A percentile compares a stretch with the other conserved stretches of the same genome.
Conservation (phyloP, 2,113 vertebrate species). For the Malurus alboscapulatus region DNA sequence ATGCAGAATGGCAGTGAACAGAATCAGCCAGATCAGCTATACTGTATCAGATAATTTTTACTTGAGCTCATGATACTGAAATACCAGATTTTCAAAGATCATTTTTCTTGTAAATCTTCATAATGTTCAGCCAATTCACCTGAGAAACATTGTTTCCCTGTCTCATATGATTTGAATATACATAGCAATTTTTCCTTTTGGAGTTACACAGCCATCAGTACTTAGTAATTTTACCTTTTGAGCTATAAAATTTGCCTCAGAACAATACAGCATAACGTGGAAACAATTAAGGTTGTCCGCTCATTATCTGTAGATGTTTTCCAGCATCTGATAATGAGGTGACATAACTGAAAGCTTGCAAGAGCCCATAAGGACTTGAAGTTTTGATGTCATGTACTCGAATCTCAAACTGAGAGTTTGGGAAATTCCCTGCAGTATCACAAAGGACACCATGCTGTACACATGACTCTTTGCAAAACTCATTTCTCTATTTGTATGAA, state of each 20-base stretch:
- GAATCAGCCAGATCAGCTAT: background rate
- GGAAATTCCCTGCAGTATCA: background rate
- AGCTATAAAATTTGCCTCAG: background rate
- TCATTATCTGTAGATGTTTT: background rate
- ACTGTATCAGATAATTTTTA: background rate
- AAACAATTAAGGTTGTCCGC: background rate
- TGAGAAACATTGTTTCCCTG: background rate
- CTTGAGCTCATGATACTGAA: background rate
- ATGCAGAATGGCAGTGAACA: background rate
- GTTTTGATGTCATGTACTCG: background rate
- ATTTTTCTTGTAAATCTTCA: background rate
- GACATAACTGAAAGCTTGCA: background rate
- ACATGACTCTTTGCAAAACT: background rate
- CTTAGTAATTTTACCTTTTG: background rate
- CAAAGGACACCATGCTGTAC: background rate
- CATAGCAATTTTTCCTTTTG: background rate
- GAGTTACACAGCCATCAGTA: fast-evolving
- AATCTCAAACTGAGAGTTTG: background rate
- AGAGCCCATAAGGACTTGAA: background rate
- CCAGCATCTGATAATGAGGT: background rate
- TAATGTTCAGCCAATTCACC: background rate
- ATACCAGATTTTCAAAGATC: background rate
- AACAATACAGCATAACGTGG: background rate
- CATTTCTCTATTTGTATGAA: background rate
- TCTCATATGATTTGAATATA: background rate